Conservation (phyloP, 2,888 invertebrate species). For the Vandiemenella viatica region DNA sequence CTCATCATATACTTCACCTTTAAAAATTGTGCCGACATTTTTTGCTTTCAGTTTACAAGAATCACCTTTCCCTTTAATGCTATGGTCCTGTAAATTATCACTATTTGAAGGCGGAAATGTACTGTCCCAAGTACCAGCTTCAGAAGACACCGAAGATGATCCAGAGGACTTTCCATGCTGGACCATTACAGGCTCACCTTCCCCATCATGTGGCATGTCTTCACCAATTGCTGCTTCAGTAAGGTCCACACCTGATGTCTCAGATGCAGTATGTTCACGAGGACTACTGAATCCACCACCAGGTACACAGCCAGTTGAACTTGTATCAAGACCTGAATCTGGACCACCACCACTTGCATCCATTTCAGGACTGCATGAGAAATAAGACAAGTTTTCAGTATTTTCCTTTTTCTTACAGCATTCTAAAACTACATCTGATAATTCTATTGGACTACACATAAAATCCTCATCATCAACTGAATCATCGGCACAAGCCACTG, state of each 20-base stretch:
- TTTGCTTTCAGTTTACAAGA: no score
- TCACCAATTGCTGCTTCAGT: constrained; percentile 24
- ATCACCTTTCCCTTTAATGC: no score
- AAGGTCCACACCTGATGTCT: constrained; percentile 32
- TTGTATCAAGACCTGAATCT: constrained; percentile 35
- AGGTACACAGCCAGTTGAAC: constrained; percentile 23
- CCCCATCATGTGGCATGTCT: constrained; percentile 25
- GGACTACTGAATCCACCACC: constrained; percentile 24
- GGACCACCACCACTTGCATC: constrained; percentile 31
- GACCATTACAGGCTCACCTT: constrained; percentile 10
- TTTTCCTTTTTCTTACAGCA: constrained; percentile 6
- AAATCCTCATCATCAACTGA: constrained; percentile 7
- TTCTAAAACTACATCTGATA: constrained; percentile 1
- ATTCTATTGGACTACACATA: constrained; percentile 5
- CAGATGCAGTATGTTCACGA: constrained; percentile 31
- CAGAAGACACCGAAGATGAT: constrained; percentile 42
- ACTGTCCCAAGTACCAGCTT: constrained; percentile 46
- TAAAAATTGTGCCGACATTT: no score
- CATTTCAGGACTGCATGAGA: constrained; percentile 33
- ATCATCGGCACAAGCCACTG: no score
- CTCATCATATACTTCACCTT: no score
- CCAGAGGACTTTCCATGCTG: constrained; percentile 7
- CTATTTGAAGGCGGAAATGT: constrained; percentile 1
- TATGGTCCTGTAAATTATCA: no score
- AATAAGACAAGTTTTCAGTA: constrained; percentile 5